Conservation (phyloP, 2,113 vertebrate species). For the Cricetomys ansorgei region DNA sequence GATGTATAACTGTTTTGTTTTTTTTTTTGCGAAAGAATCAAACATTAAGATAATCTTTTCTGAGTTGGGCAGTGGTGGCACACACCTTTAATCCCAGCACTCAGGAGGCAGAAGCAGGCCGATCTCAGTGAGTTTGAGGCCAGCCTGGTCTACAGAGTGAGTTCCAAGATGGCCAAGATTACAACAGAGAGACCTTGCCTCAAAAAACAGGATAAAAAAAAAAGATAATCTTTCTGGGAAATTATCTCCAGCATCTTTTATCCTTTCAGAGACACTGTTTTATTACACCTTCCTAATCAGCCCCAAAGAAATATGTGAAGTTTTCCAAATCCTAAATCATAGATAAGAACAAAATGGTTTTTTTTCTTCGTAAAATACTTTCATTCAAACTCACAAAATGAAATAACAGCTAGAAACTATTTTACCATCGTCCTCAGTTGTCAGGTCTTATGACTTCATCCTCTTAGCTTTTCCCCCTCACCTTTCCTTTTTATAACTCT, state of each 20-base stretch:
- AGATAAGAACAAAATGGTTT: neutral
- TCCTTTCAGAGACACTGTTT: neutral
- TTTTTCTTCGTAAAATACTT: conserved; percentile 6
- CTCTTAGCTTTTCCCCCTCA: neutral
- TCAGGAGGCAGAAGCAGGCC: too few relatives aligned
- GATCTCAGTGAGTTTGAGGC: too few relatives aligned
- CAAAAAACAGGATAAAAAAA: too few relatives aligned
- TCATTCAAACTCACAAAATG: neutral
- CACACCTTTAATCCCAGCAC: too few relatives aligned
- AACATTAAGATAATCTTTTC: neutral
- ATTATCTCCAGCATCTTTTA: neutral
- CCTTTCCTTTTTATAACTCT: neutral
- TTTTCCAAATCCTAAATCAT: neutral
- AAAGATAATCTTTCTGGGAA: neutral
- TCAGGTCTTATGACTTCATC: neutral
- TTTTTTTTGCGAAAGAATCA: neutral
- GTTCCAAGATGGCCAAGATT: too few relatives aligned
- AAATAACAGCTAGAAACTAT: neutral
- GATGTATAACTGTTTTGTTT: neutral
- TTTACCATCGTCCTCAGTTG: neutral
- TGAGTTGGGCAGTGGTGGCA: too few relatives aligned
- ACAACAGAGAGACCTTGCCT: too few relatives aligned
- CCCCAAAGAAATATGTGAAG: neutral
- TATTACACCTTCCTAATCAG: neutral
- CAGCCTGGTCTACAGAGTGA: too few relatives aligned